Base-by-base conservation (phyloP, 2,797 vertebrate genomes). In the Smutsia temminckii region DNA sequence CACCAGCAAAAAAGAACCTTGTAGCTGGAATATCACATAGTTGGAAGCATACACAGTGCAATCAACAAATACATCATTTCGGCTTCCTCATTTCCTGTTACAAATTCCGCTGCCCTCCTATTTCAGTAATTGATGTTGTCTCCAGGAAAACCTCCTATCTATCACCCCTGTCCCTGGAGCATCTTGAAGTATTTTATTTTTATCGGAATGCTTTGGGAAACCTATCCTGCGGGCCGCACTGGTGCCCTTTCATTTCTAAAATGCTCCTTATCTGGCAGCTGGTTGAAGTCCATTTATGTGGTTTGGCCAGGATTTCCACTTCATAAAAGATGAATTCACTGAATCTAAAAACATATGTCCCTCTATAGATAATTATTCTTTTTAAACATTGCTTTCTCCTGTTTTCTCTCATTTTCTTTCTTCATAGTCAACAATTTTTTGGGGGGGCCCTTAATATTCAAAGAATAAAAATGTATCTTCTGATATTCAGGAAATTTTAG, bases 261-360 rank as follows among this genome's bases (percentile, higher is more conserved):
- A 37, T 2, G 49, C 42, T 91, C 69, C 85, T 95, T 86, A 94
- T 96, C 95, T 95, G 91, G 90, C 64, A 86, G 74, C 69, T 32
- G 16, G 64, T 80, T 95, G 17, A 27, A 84, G 85, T 37, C 59
- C 75, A 90, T 79, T 95, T 84, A 84, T 83, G 88, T 80, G 94
- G 95, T 93, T 94, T 97, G 96, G 85, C 96, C 74, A 91, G 80
- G 85, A 71, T 89, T 83, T 80, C 85, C 27, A 84, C 74, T 91
- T 87, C 37, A 85, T 53, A 89, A 91, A 95, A 94, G 91, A 95
- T 25, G 68, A 86, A 81, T 71, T 85, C 40, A 21, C 51, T 71
- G 64, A 93, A 79, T 79, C 88, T 84, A 85, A 96, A 95, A 94
- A 93, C 92, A 80, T 69, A 97, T 89, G 83, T 95, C 64, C 37